These are phyloP conservation scores for Agrochola macilenta DNA, from an alignment of 2,888 invertebrate genomes.

Conservation along the genomic window DNA sequence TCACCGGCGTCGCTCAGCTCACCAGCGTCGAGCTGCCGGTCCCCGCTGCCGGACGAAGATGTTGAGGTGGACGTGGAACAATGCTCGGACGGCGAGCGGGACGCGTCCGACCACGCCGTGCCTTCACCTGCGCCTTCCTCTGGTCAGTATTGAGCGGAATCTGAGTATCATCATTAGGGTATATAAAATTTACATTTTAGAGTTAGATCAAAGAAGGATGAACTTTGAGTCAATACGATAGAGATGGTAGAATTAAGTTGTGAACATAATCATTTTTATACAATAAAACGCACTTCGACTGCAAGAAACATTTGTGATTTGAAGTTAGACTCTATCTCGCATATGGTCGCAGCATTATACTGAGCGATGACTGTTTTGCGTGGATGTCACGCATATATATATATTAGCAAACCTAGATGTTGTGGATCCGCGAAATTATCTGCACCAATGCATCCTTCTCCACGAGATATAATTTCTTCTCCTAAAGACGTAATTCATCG, in stretches of 20 bases:
- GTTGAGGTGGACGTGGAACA: constrained; percentile 93
- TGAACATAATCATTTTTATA: background rate
- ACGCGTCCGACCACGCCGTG: constrained; percentile 88
- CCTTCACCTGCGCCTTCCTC: constrained; percentile 88
- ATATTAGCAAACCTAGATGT: background rate
- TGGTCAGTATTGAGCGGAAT: constrained; percentile 71
- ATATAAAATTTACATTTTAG: background rate
- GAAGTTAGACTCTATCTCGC: too few species aligned
- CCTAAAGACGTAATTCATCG: constrained; percentile 19
- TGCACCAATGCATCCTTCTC: background rate
- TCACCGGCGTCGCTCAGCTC: constrained; percentile 88
- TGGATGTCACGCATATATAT: too few species aligned
- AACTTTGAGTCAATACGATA: background rate
- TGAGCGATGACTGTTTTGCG: too few species aligned
- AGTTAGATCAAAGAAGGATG: background rate
- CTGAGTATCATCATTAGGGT: too few species aligned
- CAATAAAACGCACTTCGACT: background rate
- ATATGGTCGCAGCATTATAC: too few species aligned
- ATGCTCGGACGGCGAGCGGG: constrained; percentile 92
- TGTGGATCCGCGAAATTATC: background rate
- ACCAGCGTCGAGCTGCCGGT: constrained; percentile 86
- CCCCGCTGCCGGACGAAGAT: constrained; percentile 91
- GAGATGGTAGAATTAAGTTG: background rate
- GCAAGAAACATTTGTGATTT: background rate
- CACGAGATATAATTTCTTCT: background rate